Base-by-base conservation (phyloP, 2,888 invertebrate genomes). In the Biston betularia region DNA sequence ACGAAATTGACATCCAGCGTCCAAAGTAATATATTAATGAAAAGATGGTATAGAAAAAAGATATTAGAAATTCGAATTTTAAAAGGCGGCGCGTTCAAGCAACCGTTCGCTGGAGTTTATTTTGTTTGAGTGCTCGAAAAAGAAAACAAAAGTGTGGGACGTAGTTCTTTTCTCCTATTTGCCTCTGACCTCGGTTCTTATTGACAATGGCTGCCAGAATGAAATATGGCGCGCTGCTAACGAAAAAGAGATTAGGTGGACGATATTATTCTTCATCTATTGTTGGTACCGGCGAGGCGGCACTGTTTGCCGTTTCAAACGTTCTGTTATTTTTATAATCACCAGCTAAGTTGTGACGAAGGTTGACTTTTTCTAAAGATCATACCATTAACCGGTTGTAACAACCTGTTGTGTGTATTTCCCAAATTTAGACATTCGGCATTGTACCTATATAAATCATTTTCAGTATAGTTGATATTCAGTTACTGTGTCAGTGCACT, bases 191-290 rank as follows among this genome's bases (percentile, higher is more conserved):
- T 89, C 92, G 87, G 87, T 79, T 86, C 83, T 84, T 90, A 92
- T 92, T 92, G 92, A 93, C 93, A 93, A 93, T 92, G 88, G 89
- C 91, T 92, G 91, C 90, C 92, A 89, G 90, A 88, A 93, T 93
- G 92, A 93, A 92, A 92, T 93, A 93, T 92, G 90, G 91, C 85
- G 88, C 84, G 87, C 83, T 87, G 88, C 85, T 89, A 89, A 92
- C 88, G 87, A 89, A 92, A 91, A 89, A 89, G 87, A 91, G 92
- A 92, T 93, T 92, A 90, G 86, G 86, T 87, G 87, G 86, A 89
- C 85, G 89, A 90, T 90, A 90, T 90, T 89, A 88, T 83, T 85
- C 79, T 79, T 81, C 70, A 71, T 78, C 82, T 83, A 83, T 87
- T 85, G 85, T 87, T 71, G 59, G 68, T 77, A 78, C 82, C 76